Evolutionary conservation across 2,888 invertebrate genomes (phyloP).

Genomic region (Nemotelus pantherinus): DNA sequence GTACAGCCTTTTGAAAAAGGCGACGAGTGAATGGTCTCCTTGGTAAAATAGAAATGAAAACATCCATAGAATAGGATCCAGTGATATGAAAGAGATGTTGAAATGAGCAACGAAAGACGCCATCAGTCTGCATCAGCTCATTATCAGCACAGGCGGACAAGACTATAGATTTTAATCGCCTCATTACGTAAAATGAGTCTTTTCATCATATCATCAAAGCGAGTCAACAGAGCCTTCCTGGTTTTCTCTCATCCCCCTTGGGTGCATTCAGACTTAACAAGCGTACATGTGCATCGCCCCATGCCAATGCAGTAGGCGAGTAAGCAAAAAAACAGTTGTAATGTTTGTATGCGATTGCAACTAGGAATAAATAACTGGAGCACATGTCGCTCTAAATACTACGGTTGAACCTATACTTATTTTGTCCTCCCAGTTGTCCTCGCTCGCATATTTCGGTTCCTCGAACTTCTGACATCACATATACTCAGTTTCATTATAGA

Average conservation of each 20-base stretch:
- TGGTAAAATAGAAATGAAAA: not conserved
- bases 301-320: not conserved
- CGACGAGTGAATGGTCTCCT: not conserved
- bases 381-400: slow-evolving; percentile 28
- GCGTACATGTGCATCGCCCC: not conserved
- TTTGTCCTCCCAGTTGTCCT: too few relatives aligned
- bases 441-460: too few relatives aligned
- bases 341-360: not conserved
- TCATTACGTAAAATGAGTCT: slow-evolving; percentile 10
- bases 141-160: slow-evolving; percentile 30
- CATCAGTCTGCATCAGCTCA: slow-evolving; percentile 23
- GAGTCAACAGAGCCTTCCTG: not conserved
- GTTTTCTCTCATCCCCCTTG: not conserved
- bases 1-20: not conserved
- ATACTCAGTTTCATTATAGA: too few relatives aligned
- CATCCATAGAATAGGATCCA: slow-evolving; percentile 13
- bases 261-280: not conserved
- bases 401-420: too few relatives aligned
- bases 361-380: slow-evolving; percentile 34
- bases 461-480: too few relatives aligned
- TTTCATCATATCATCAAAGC: slow-evolving; percentile 21
- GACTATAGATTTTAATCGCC: not conserved
- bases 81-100: not conserved
- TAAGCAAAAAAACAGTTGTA: not conserved
- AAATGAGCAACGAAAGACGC: slow-evolving; percentile 36